A percentile compares a stretch with the other conserved stretches of the same genome.
phyloP scores from a whole-genome alignment of 2,888 invertebrate species.

The Perizoma affinitatum region DNA sequence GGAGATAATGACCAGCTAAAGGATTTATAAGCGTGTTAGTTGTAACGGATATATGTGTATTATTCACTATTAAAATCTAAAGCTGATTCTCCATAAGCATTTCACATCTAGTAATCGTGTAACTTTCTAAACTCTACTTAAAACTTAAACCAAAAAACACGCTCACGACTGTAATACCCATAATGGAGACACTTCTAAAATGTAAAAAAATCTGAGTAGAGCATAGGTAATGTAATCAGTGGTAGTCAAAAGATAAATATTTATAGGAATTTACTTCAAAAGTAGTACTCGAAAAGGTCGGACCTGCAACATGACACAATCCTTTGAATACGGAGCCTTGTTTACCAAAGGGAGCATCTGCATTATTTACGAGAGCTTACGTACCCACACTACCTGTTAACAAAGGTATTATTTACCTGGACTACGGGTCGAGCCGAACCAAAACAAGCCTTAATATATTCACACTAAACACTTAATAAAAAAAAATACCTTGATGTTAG shows the following conservation, averaged over 20 bases:
- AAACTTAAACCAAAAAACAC: no score
- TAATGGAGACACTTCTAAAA: no score
- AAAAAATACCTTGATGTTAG: conserved; percentile 32
- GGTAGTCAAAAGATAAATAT: conserved; percentile 18
- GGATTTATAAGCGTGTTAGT: no score
- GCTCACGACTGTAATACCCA: no score
- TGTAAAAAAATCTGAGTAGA: no score
- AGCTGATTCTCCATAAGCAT: no score
- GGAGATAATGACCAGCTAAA: no score
- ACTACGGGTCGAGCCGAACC: neutral
- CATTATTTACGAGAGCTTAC: conserved; percentile 37
- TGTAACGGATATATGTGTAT: no score
- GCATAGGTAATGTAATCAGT: no score
- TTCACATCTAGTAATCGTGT: no score
- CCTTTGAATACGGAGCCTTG: conserved; percentile 34
- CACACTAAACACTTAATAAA: neutral
- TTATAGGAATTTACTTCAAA: conserved; percentile 38
- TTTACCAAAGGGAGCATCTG: conserved; percentile 40
- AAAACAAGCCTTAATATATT: conserved; percentile 1
- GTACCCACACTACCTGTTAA: conserved; percentile 25
- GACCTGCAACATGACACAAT: conserved; percentile 40
- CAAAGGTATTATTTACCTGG: conserved; percentile 28
- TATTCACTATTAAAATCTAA: no score
- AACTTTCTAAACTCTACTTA: no score
- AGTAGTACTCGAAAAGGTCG: conserved; percentile 37